Percentiles rank a stretch among this genome's conserved stretches.
Evolutionary conservation across 2,797 vertebrate species (phyloP).

Genomic region (Numenius phaeopus): DNA sequence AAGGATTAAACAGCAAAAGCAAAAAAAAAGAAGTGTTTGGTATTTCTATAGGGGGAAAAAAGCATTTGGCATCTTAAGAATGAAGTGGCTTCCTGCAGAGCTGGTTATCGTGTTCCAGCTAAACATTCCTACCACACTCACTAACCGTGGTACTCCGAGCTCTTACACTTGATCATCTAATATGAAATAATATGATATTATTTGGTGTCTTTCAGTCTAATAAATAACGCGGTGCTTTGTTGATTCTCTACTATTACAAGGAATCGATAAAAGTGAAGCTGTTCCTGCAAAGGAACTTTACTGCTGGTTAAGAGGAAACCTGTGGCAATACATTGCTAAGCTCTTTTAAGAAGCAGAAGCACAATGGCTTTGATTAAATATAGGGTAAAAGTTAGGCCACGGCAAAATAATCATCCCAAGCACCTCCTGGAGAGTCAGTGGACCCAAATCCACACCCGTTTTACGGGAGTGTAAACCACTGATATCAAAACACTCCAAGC

Average conservation of each 20-base stretch:
- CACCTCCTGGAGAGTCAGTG: not conserved
- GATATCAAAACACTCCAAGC: not conserved
- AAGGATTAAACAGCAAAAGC: not conserved
- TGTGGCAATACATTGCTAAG: not conserved
- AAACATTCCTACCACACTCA: not conserved
- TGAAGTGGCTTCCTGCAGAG: not conserved
- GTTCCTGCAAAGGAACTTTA: not conserved
- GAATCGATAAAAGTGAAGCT: not conserved
- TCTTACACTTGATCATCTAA: not conserved
- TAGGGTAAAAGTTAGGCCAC: not conserved
- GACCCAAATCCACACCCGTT: not conserved
- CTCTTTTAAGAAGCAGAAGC: not conserved
- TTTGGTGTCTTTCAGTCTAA: not conserved
- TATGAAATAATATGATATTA: not conserved
- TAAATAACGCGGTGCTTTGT: not conserved
- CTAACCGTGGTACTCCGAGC: not conserved
- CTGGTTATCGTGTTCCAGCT: not conserved
- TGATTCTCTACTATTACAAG: not conserved
- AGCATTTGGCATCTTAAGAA: not conserved
- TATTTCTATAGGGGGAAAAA: not conserved
- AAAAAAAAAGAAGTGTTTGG: not conserved
- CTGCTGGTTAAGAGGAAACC: not conserved
- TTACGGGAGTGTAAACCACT: not conserved
- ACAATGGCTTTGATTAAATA: not conserved
- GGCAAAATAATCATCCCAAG: not conserved